Percentiles rank a stretch among this genome's conserved stretches.
Conservation (phyloP, 2,888 invertebrate genomes). For the Nephrotoma guestfalica region DNA sequence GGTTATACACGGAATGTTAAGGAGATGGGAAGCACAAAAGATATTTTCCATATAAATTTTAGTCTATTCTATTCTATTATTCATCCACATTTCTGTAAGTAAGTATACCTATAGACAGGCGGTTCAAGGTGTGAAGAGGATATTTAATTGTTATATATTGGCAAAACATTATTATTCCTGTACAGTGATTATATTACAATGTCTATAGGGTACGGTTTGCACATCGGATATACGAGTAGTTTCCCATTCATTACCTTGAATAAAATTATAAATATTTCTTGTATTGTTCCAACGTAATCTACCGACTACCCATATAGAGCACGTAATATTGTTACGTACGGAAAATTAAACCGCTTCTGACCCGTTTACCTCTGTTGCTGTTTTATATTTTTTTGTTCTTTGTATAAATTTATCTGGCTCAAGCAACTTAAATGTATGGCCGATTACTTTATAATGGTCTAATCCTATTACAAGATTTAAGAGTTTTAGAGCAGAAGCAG, state of each 20-base stretch:
- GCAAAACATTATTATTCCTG: neutral
- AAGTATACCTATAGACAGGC: neutral
- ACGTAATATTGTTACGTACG: neutral
- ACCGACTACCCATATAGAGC: neutral
- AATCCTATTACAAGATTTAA: neutral
- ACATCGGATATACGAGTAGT: neutral
- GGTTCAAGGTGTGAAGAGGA: neutral
- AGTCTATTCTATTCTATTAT: neutral
- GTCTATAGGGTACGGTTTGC: neutral
- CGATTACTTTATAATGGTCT: neutral
- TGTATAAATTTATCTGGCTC: neutral
- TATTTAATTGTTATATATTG: neutral
- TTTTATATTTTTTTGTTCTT: neutral
- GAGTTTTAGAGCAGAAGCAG: neutral
- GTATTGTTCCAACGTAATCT: neutral
- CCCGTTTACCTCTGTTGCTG: neutral
- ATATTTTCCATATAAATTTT: neutral
- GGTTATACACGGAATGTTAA: neutral
- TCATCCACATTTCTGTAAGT: neutral
- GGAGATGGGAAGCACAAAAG: neutral
- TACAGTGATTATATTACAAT: neutral
- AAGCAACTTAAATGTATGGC: neutral
- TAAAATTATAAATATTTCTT: neutral
- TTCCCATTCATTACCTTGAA: neutral
- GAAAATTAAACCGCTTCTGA: neutral